Base-by-base conservation (phyloP, 2,888 invertebrate genomes). In the Chloroclystis v-ata region DNA sequence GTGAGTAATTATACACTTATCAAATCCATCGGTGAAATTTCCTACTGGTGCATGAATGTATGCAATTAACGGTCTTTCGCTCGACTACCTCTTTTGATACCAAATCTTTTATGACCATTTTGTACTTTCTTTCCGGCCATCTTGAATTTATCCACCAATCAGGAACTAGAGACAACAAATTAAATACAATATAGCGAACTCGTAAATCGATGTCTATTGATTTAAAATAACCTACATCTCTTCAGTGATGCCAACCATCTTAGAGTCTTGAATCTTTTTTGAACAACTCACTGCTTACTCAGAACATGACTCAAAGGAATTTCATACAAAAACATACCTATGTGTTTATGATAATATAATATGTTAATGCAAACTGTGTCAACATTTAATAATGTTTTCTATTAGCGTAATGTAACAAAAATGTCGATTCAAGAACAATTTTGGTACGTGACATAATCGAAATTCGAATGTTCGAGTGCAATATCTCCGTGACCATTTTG, bases 1-100 rank as follows among this genome's bases (percentile, higher is more conserved):
- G 20, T 44, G 48, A 49, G 43, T 55, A 75, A 73, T 75, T 69
- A 72, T 35, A 59, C 37, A 61, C 72, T 78, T 66, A 65, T 67
- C 64, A 65, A 69, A 69, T 59, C 57, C 56, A 60, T 56, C 60
- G 61, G 71, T 65, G 72, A 77, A 76, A 77, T 55, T 65, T 52
- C 54, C 49, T 43, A 51, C 37, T 59, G 57, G 53, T 67, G 75
- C 75, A 74, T 74, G 66, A 75, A 70, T 62, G 59, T 62, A 60
- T 69, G 65, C 65, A 59, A 68, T 68, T 65, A 61, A 47, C 57
- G 56, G 52, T 47, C 60, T 47, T 52, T 57, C 59, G 58, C 59
- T 60, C 54, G 51, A 62, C 59, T 61, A 59, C 54, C 41, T 49
- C 28, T 20, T 49, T 51, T 47, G 49, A 54, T 52, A 47, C 35